phyloP scores from a whole-genome alignment of 1,140 invertebrate genomes.

The Chlorops oryzae region DNA sequence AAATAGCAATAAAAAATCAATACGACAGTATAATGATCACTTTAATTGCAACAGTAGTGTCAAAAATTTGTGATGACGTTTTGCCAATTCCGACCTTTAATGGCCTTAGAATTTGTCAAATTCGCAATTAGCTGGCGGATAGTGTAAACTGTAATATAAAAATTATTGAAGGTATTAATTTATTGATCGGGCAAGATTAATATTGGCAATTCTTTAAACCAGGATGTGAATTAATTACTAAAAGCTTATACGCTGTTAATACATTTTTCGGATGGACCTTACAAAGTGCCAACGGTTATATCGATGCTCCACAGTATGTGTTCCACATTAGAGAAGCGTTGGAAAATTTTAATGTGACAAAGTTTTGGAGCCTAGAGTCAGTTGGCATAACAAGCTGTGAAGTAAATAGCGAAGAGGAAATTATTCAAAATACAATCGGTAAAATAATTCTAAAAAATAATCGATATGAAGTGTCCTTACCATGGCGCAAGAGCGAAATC shows the following conservation, averaged over 20 bases:
- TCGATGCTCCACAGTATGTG: not conserved
- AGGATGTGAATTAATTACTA: not conserved
- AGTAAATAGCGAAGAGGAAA: not conserved
- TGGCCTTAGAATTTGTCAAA: too few species aligned
- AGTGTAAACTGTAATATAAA: not conserved
- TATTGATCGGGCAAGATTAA: conserved; percentile 3
- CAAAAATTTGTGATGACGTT: conserved; percentile 1
- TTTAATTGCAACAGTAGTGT: not conserved
- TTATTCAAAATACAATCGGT: not conserved
- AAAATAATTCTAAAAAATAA: not conserved
- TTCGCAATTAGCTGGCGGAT: not conserved
- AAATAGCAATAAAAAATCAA: not conserved
- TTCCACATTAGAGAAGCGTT: not conserved
- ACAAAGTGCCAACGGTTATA: not conserved
- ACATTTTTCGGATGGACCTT: conserved; percentile 9
- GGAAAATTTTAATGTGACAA: not conserved
- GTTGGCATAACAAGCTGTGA: conserved; percentile 2
- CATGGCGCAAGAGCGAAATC: too few species aligned
- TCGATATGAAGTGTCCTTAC: too few species aligned
- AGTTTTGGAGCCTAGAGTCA: conserved; percentile 6
- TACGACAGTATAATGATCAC: not conserved
- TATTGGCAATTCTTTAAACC: conserved; percentile 1
- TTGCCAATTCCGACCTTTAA: too few species aligned
- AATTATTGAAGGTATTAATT: not conserved
- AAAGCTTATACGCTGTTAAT: not conserved